phyloP scores from a whole-genome alignment of 2,888 invertebrate species.

The Chloroclystis v-ata region DNA sequence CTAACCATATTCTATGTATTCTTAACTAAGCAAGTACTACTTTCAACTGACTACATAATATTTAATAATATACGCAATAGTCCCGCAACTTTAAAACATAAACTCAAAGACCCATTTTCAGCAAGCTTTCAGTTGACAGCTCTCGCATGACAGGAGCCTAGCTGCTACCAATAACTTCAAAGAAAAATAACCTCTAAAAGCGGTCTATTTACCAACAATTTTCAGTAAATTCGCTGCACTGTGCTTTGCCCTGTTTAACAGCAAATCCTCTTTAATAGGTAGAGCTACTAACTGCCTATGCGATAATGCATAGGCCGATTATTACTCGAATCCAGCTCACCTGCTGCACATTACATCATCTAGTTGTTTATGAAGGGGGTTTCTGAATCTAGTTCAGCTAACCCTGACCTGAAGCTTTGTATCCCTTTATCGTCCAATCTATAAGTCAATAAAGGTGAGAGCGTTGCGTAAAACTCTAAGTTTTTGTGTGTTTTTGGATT shows the following conservation, averaged over 20 bases:
- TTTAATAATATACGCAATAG: too few relatives aligned
- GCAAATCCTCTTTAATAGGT: conserved; percentile 5
- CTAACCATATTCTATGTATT: too few relatives aligned
- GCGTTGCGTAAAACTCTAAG: too few relatives aligned
- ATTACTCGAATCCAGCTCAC: conserved; percentile 1
- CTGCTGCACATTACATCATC: conserved; percentile 2
- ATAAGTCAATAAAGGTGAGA: too few relatives aligned
- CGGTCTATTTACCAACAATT: neutral
- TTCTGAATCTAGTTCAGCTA: neutral
- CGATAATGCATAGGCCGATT: conserved; percentile 3
- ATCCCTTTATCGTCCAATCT: too few relatives aligned
- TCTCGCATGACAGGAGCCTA: neutral
- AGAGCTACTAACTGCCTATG: neutral
- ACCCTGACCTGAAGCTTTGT: too few relatives aligned
- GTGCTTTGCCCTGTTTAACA: neutral
- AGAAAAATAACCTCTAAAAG: neutral
- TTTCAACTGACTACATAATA: too few relatives aligned
- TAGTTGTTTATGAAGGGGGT: neutral
- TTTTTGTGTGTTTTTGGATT: too few relatives aligned
- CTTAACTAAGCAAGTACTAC: too few relatives aligned
- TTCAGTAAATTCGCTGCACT: neutral
- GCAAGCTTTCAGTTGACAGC: neutral
- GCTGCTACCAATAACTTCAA: neutral
- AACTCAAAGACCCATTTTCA: neutral
- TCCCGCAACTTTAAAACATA: too few relatives aligned